Base-by-base conservation (phyloP, 2,113 vertebrate species). In the Morone saxatilis region DNA sequence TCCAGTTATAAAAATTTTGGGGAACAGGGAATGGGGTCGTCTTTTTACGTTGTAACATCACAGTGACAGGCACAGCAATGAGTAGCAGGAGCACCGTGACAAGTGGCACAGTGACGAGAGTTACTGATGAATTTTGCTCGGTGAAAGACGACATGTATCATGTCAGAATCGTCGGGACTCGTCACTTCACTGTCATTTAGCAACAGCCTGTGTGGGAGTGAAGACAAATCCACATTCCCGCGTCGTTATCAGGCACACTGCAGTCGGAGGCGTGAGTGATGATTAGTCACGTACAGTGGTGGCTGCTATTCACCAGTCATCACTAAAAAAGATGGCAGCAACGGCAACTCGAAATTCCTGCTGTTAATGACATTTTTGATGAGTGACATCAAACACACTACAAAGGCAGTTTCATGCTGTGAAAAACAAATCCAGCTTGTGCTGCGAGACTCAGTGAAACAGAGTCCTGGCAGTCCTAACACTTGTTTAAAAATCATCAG, bases 131-230 rank as follows among this genome's bases (percentile, higher is more conserved):
- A 86, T 90, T 90, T 62, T 75, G 57, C 76, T 67, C 76, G 6
- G 60, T n/a, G 17, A 89, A 83, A 86, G 77, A 81, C 72, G 70
- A 51, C 84, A 43, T 67, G 83, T 84, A 88, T 91, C 91, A 88
- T 88, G 91, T 91, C 86, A 87, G 45, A 80, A 85, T 80, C 80
- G 71, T 76, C 89, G 54, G 79, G 80, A 80, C 81, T 88, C 79
- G 79, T 93, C 93, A 86, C 90, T 83, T 86, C 86, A 83, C 89
- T 90, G 90, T 92, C 91, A 91, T 92, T 92, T 85, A 89, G 71
- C 91, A 76, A 48, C 85, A 78, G 88, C 75, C 69, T 20, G 85
- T 66, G 90, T 91, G 90, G 91, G 91, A 87, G 91, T 83, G 86
- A 77, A 84, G 89, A 90, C 81, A 86, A 80, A 80, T 86, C 81